Evolutionary conservation across 2,797 vertebrate genomes (phyloP).

Genomic region (Hippocampus kuda): DNA sequence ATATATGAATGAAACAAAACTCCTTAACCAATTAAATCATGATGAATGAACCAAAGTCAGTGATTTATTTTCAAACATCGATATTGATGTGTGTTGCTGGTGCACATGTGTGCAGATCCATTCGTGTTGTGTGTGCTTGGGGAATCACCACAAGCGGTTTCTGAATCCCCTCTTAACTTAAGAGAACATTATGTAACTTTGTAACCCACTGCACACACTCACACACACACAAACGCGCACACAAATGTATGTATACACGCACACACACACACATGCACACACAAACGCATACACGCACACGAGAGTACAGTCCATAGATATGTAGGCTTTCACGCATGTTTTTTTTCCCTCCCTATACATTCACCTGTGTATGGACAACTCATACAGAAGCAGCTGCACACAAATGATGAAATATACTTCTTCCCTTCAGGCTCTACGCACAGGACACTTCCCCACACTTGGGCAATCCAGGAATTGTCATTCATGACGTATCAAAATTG

Average conservation of each 20-base stretch:
- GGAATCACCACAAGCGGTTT: slow-evolving; percentile 25
- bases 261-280: neutral
- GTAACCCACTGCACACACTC: slow-evolving; percentile 10
- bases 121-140: slow-evolving; percentile 5
- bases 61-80: slow-evolving; percentile 2
- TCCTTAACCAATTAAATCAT: neutral
- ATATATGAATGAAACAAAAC: slow-evolving; percentile 8
- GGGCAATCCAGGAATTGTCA: slow-evolving; percentile 11
- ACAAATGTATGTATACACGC: neutral
- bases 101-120: slow-evolving; percentile 16
- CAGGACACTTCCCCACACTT: slow-evolving; percentile 26
- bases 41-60: neutral
- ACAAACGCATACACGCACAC: neutral
- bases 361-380: neutral
- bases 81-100: slow-evolving; percentile 25
- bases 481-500: slow-evolving; percentile 20
- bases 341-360: neutral
- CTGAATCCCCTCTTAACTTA: slow-evolving; percentile 17
- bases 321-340: neutral
- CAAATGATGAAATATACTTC: neutral
- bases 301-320: neutral
- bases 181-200: slow-evolving; percentile 35
- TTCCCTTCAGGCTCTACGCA: slow-evolving; percentile 8
- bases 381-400: neutral
- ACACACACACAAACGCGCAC: neutral